Evolutionary conservation across 1,140 invertebrate species (phyloP).

Genomic region (Cotesia chilonis): DNA sequence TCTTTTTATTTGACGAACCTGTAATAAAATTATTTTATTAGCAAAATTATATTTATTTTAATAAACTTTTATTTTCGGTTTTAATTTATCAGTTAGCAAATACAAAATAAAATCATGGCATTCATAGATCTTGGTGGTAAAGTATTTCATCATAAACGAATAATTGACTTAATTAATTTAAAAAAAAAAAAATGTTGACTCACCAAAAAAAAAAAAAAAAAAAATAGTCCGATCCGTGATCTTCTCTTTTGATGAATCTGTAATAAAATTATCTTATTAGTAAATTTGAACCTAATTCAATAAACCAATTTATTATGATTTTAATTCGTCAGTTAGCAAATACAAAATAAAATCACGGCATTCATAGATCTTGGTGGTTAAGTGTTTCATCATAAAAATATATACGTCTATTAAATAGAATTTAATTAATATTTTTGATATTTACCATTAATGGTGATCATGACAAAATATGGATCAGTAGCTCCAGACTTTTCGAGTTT

Average conservation of each 20-base stretch:
- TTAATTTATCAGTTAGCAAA: conserved; percentile 28
- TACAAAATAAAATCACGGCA: conserved; percentile 36
- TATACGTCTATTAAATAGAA: not conserved
- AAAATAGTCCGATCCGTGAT: no score
- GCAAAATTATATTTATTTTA: not conserved
- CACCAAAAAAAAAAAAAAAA: no score
- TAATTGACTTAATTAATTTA: no score
- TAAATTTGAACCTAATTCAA: not conserved
- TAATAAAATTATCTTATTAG: not conserved
- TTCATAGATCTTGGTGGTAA: conserved; percentile 41
- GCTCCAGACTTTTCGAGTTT: no score
- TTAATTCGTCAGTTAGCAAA: conserved; percentile 28
- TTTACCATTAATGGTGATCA: no score
- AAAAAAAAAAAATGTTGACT: no score
- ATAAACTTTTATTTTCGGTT: no score
- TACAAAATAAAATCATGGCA: conserved; percentile 36
- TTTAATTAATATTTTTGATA: no score
- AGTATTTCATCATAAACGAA: conserved; percentile 25
- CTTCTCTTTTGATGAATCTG: no score
- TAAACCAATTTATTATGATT: no score
- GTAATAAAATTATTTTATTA: not conserved
- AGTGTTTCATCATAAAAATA: conserved; percentile 26
- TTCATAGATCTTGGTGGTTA: conserved; percentile 40
- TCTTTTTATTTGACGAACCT: not conserved
- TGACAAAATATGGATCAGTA: no score